Conservation (phyloP, 2,888 invertebrate genomes). For the Drosophila meridionalis region DNA sequence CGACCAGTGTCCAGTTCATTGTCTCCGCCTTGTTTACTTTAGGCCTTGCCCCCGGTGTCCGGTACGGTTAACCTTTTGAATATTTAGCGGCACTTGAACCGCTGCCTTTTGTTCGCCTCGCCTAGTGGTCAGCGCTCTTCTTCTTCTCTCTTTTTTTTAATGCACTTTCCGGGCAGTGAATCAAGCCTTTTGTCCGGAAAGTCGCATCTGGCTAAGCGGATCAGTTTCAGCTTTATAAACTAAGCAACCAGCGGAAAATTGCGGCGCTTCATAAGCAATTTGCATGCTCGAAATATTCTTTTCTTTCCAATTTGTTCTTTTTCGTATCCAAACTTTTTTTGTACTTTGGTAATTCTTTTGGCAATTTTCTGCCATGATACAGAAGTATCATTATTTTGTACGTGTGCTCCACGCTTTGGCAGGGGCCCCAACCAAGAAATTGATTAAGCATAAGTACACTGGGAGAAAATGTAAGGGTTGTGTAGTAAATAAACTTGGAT, state of each 20-base stretch:
- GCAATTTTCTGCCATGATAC: conserved; percentile 58
- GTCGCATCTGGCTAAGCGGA: conserved; percentile 60
- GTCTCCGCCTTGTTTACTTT: conserved; percentile 65
- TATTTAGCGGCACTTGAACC: conserved; percentile 58
- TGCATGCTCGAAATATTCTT: conserved; percentile 48
- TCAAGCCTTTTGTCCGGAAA: conserved; percentile 39
- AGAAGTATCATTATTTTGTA: conserved; percentile 59
- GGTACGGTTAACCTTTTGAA: conserved; percentile 72
- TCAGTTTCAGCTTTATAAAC: conserved; percentile 50
- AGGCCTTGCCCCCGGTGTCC: conserved; percentile 29
- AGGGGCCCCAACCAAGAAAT: conserved; percentile 30
- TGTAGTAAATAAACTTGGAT: background rate
- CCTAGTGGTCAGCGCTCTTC: conserved; percentile 29
- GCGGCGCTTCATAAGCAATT: conserved; percentile 46
- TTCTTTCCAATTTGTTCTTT: conserved; percentile 23
- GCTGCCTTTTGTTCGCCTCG: conserved; percentile 23
- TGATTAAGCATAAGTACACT: conserved; percentile 27
- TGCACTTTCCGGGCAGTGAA: conserved; percentile 64
- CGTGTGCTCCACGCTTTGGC: conserved; percentile 68
- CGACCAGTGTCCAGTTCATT: conserved; percentile 33
- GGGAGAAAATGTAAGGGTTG: background rate
- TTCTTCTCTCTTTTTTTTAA: conserved; percentile 37
- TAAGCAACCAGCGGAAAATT: conserved; percentile 16
- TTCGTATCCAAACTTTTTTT: background rate
- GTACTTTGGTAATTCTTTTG: conserved; percentile 36